These are phyloP conservation scores for Anastatus disparis DNA, from an alignment of 1,140 invertebrate genomes.

Conservation along the genomic window DNA sequence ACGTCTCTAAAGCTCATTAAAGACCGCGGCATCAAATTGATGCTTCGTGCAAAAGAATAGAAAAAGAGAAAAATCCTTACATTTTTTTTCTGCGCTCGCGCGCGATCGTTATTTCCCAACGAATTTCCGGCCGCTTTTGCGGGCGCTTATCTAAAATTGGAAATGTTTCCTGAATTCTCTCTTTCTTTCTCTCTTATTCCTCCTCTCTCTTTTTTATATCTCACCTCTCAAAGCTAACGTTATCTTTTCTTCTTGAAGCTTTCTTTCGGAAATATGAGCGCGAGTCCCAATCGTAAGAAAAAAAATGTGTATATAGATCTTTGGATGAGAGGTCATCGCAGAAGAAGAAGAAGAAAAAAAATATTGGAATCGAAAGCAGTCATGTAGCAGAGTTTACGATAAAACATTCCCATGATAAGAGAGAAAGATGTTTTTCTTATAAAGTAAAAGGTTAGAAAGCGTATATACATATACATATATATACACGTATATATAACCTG, in stretches of 20 bases:
- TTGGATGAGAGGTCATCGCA: too few relatives aligned
- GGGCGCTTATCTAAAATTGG: conserved; percentile 37
- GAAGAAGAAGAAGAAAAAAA: not conserved
- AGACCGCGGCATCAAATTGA: not conserved
- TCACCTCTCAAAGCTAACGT: too few relatives aligned
- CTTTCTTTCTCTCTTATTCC: too few relatives aligned
- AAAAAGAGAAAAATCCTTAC: not conserved
- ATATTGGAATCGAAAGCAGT: conserved; percentile 7
- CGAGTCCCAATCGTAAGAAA: not conserved
- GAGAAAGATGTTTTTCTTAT: not conserved
- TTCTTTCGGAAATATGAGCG: conserved; percentile 5
- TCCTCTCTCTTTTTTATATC: too few relatives aligned
- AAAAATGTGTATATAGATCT: not conserved
- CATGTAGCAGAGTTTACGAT: conserved; percentile 1
- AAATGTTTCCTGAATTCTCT: conserved; percentile 24
- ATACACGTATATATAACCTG: too few relatives aligned
- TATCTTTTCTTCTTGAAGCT: too few relatives aligned
- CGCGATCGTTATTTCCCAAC: conserved; percentile 22
- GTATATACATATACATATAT: too few relatives aligned
- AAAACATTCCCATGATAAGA: conserved; percentile 26
- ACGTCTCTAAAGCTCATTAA: conserved; percentile 14
- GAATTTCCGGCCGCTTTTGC: conserved; percentile 31
- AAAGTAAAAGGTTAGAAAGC: too few relatives aligned
- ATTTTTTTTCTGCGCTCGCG: too few relatives aligned
- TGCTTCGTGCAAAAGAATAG: too few relatives aligned